These are phyloP conservation scores for Ranitomeya variabilis DNA, from an alignment of 2,113 vertebrate species.

Conservation along the genomic window DNA sequence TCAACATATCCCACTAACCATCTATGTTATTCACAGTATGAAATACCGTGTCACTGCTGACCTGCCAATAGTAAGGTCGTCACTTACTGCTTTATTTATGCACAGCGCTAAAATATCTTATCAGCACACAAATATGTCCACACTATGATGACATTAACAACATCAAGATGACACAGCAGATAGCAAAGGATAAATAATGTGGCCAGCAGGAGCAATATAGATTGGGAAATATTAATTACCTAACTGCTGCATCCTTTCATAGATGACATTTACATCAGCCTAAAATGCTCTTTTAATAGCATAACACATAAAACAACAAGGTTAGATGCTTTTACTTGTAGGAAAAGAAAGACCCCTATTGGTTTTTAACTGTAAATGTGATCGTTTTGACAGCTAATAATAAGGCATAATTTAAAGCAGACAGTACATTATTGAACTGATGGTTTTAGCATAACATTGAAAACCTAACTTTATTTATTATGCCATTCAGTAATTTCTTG, in stretches of 20 bases:
- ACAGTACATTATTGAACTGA: background rate
- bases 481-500: too few relatives aligned
- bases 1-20: slow-evolving; percentile 5
- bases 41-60: slow-evolving; percentile 35
- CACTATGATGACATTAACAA: slow-evolving; percentile 52
- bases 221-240: slow-evolving; percentile 43
- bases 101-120: slow-evolving; percentile 46
- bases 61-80: slow-evolving; percentile 49
- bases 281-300: slow-evolving; percentile 12
- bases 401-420: background rate
- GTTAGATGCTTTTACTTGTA: background rate
- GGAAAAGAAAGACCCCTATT: background rate
- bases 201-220: slow-evolving; percentile 8
- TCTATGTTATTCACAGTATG: slow-evolving; percentile 20
- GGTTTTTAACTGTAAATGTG: background rate
- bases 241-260: slow-evolving; percentile 18
- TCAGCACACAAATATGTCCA: slow-evolving; percentile 37
- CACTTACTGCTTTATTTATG: slow-evolving; percentile 35
- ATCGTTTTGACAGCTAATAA: background rate
- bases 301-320: slow-evolving; percentile 7
- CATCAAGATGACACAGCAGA: slow-evolving; percentile 41
- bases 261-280: slow-evolving; percentile 27
- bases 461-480: background rate
- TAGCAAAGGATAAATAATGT: slow-evolving; percentile 34
- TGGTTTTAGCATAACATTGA: background rate